Percentiles rank a stretch among this genome's conserved stretches.
Evolutionary conservation across 2,113 vertebrate genomes (phyloP).

Genomic region (Carlito syrichta): DNA sequence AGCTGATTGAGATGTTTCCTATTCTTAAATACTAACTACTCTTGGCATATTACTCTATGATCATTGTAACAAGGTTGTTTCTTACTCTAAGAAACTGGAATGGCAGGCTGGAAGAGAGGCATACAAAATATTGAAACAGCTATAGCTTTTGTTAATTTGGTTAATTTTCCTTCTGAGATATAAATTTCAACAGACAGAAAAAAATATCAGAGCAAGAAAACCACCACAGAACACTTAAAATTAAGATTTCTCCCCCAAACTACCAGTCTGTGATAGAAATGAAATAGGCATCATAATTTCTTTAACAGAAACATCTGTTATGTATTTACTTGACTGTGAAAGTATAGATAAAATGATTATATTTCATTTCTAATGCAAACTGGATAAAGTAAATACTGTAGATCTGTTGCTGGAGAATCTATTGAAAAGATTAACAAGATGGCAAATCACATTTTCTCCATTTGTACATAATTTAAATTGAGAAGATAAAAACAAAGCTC

Average conservation of each 20-base stretch:
- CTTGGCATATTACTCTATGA: background rate
- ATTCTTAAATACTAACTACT: background rate
- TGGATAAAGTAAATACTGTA: background rate
- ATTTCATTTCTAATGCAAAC: conserved; percentile 27
- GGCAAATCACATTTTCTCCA: conserved; percentile 16
- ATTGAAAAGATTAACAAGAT: background rate
- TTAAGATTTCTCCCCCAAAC: background rate
- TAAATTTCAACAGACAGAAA: background rate
- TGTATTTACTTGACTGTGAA: background rate
- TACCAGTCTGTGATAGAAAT: background rate
- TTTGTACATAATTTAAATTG: conserved; percentile 23
- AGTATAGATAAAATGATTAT: background rate
- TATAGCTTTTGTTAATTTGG: conserved; percentile 7
- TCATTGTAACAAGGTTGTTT: background rate
- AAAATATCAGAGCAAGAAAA: conserved; percentile 5
- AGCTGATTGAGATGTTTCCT: background rate
- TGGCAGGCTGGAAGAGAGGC: background rate
- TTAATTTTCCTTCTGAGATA: background rate
- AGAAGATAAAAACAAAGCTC: background rate
- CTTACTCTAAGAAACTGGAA: background rate
- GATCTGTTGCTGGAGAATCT: conserved; percentile 13
- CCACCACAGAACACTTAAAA: background rate
- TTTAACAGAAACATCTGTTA: conserved; percentile 48
- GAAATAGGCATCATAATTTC: conserved; percentile 19
- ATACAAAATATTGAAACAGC: background rate